Base-by-base conservation (phyloP, 2,797 vertebrate species). In the Hipposideros larvatus region DNA sequence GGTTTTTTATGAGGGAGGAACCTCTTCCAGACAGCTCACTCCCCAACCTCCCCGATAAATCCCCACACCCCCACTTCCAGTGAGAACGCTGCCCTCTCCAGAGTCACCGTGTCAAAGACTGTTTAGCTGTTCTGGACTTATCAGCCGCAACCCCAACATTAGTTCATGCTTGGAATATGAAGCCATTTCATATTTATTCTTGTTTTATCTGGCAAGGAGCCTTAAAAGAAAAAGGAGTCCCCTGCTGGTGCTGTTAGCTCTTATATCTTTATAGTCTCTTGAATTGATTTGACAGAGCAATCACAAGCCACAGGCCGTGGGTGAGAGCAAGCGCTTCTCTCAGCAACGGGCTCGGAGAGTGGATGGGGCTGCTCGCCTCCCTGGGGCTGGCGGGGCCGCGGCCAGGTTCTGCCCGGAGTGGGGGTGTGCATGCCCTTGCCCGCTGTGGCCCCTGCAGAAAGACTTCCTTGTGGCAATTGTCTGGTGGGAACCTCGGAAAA, bases 141-240 rank as follows among this genome's bases (percentile, higher is more conserved):
- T 98, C 98, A 96, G 43, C 94, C 89, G 13, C 95, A 97, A 96
- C 90, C 79, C 95, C 95, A 97, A 90, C 87, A 63, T 97, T 90
- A 88, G 95, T 97, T 98, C 90, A 80, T 98, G 98, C 96, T 94
- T 98, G 97, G 96, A 97, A 96, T 97, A 96, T 97, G 92, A 97
- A 98, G 93, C 97, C 97, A 97, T 97, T 96, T 97, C 97, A 13
- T 98, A 96, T 98, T 98, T 97, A 91, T 95, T 97, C 91, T 97
- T 98, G 97, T 97, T 98, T 19, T 97, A 91, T 97, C 97, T 98
- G 98, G 98, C 98, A 98, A 82, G 86, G 94, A 95, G 96, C 97
- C 95, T 97, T 73, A 68, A 73, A 88, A 90, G 82, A 93, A 87
- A 87, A 74, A 88, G 65, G 41, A 97, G 94, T 98, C 97, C 97